Conservation (phyloP, 30 jellyfish, hydroid and myxozoan species). For the Hydra vulgaris region DNA sequence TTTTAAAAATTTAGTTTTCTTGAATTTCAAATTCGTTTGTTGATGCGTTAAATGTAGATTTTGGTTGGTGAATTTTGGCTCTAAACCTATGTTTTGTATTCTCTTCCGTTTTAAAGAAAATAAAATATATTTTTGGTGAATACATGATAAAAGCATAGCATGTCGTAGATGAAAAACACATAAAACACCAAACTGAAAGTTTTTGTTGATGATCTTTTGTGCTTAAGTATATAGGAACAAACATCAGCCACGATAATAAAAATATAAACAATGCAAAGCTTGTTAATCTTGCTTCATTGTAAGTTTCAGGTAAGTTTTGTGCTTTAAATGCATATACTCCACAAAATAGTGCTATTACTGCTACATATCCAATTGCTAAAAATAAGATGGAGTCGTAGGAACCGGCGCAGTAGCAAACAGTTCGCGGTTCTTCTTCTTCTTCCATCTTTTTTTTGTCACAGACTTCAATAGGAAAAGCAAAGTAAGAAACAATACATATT, state of each 20-base stretch:
- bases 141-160: constrained; percentile 45
- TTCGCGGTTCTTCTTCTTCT: constrained; percentile 8
- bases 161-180: constrained; percentile 46
- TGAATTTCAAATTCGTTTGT: neutral
- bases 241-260: constrained; percentile 74
- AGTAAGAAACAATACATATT: constrained; percentile 36
- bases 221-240: constrained; percentile 78
- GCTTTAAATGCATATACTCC: constrained; percentile 91
- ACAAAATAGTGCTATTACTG: constrained; percentile 69
- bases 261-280: constrained; percentile 91
- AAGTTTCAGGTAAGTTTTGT: constrained; percentile 78
- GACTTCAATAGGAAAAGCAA: constrained; percentile 55
- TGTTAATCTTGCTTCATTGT: constrained; percentile 94
- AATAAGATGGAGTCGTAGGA: constrained; percentile 36
- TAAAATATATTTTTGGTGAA: constrained; percentile 54
- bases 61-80: constrained; percentile 31
- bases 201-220: constrained; percentile 21
- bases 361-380: constrained; percentile 49
- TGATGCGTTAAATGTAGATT: neutral
- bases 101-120: constrained; percentile 67
- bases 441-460: neutral
- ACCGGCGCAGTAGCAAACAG: constrained; percentile 60
- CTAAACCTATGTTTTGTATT: constrained; percentile 79
- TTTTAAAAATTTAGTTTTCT: too few species aligned
- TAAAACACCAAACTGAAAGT: constrained; percentile 39